phyloP scores from a whole-genome alignment of 2,797 vertebrate genomes.

The Paedocypris micromegethes region DNA sequence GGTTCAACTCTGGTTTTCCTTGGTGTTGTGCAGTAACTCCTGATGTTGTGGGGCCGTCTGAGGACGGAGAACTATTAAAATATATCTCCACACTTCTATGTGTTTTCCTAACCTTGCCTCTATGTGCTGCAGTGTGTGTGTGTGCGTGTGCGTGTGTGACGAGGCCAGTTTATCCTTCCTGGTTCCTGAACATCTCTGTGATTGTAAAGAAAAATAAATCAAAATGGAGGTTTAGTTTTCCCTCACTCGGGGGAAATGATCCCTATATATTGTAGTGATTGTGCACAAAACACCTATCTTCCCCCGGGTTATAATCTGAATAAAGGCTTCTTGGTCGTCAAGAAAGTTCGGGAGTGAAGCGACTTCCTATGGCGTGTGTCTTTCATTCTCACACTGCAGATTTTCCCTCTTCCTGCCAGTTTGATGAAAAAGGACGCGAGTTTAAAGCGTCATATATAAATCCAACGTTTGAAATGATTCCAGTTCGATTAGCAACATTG shows the following conservation, averaged over 20 bases:
- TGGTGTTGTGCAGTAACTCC: slow-evolving; percentile 79
- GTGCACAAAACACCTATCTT: slow-evolving; percentile 68
- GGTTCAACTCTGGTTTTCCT: slow-evolving; percentile 74
- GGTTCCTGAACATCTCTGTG: slow-evolving; percentile 66
- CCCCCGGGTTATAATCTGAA: slow-evolving; percentile 55
- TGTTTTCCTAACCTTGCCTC: slow-evolving; percentile 70
- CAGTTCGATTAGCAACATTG: not conserved
- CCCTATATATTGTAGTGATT: slow-evolving; percentile 60
- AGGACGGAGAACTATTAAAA: slow-evolving; percentile 69
- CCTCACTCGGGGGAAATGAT: slow-evolving; percentile 68
- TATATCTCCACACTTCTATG: slow-evolving; percentile 71
- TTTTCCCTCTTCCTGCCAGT: not conserved
- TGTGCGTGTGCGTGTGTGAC: slow-evolving; percentile 78
- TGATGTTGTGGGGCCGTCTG: slow-evolving; percentile 76
- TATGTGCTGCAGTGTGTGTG: slow-evolving; percentile 54
- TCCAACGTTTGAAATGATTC: not conserved
- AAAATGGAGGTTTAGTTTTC: slow-evolving; percentile 57
- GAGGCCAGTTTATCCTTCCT: slow-evolving; percentile 75
- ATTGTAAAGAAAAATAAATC: slow-evolving; percentile 72
- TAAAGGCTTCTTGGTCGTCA: slow-evolving; percentile 77
- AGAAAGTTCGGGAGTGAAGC: slow-evolving; percentile 50
- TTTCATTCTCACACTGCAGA: slow-evolving; percentile 4
- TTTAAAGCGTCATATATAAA: too few relatives aligned
- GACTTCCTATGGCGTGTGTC: slow-evolving; percentile 33
- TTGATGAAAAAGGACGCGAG: not conserved